Percentiles rank a stretch among this genome's conserved stretches.
These are phyloP conservation scores for Oophaga pumilio DNA, from an alignment of 2,113 vertebrate species.

Conservation along the genomic window DNA sequence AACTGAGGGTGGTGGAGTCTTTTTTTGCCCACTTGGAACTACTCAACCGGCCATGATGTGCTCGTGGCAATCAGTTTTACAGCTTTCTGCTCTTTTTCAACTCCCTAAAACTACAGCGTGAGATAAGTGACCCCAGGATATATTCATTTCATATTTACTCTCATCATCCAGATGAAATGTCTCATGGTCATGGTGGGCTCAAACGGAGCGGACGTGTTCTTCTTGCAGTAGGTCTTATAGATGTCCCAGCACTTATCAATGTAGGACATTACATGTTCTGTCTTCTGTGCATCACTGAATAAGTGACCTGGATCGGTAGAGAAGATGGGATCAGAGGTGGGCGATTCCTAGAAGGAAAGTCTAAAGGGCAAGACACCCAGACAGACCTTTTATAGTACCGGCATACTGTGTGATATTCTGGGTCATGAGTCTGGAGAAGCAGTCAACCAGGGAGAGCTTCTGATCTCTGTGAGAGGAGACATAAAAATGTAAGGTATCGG, in stretches of 20 bases:
- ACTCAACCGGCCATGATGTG: no score
- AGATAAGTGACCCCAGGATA: background rate
- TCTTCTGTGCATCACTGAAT: constrained; percentile 68
- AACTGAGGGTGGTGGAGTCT: no score
- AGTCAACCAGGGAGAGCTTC: constrained; percentile 70
- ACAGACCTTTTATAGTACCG: constrained; percentile 78
- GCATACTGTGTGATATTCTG: constrained; percentile 80
- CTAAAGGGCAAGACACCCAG: background rate
- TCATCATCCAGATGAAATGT: constrained; percentile 86
- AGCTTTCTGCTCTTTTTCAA: no score
- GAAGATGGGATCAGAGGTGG: background rate
- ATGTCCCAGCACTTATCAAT: constrained; percentile 79
- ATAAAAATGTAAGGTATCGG: background rate
- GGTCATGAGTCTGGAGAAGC: constrained; percentile 81
- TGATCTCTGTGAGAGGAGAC: constrained; percentile 68
- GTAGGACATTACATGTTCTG: constrained; percentile 67
- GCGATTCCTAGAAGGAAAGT: background rate
- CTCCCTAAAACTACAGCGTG: background rate
- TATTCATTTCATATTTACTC: constrained; percentile 67
- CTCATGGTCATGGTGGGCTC: constrained; percentile 78
- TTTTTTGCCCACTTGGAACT: no score
- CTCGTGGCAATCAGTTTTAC: no score
- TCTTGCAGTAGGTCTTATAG: constrained; percentile 68
- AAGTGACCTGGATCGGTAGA: constrained; percentile 72
- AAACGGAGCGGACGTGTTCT: background rate